phyloP scores from a whole-genome alignment of 2,888 invertebrate genomes.

The Clistopyga incitator region DNA sequence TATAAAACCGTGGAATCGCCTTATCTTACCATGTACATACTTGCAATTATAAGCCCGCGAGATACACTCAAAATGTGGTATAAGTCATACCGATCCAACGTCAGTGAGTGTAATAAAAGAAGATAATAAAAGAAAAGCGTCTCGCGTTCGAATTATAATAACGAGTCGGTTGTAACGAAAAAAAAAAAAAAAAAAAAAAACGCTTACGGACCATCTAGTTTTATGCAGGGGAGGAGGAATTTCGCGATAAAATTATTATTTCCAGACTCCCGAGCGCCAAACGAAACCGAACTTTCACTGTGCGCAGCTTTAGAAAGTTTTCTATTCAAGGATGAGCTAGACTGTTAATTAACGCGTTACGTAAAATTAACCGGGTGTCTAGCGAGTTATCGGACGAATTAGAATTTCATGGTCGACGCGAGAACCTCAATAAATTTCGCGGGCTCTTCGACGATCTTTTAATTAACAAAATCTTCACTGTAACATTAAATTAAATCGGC shows the following conservation, averaged over 20 bases:
- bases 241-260: not conserved
- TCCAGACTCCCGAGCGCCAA: not conserved
- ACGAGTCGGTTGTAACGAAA: conserved; percentile 13
- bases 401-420: not conserved
- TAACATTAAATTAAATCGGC: too few species aligned
- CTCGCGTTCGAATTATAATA: conserved; percentile 15
- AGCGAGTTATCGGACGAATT: not conserved
- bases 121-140: conserved; percentile 14
- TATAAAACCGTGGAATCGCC: conserved; percentile 43
- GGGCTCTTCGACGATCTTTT: too few species aligned
- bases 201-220: not conserved
- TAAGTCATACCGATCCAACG: conserved; percentile 13
- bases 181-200: too few species aligned
- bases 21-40: conserved; percentile 16
- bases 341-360: not conserved
- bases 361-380: not conserved
- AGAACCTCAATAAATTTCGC: conserved; percentile 13
- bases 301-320: conserved; percentile 20
- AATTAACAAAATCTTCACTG: too few species aligned
- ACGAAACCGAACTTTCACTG: not conserved
- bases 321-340: conserved; percentile 3
- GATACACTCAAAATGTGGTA: not conserved
- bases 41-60: conserved; percentile 20
- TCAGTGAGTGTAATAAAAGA: not conserved
- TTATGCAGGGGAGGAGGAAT: not conserved